Base-by-base conservation (phyloP, 2,113 vertebrate genomes). In the Pachypanchax playfairii region DNA sequence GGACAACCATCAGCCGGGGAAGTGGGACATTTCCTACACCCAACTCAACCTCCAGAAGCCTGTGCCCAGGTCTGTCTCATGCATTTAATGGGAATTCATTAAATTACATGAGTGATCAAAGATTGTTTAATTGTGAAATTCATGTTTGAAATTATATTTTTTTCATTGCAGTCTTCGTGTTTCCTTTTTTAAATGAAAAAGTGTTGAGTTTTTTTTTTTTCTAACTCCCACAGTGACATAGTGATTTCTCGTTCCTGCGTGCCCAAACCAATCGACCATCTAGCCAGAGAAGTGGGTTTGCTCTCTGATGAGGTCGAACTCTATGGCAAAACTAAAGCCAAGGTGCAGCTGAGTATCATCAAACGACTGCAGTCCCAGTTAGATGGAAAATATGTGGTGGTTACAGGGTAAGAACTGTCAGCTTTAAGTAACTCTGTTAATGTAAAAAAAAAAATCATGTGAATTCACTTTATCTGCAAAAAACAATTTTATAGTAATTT, bases 361-460 rank as follows among this genome's bases (percentile, higher is more conserved):
- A 90, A 93, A 2, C 95, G 97, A 3, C 91, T 99, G 73, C 91
- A 92, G 78, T 83, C 87, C 6, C 94, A 92, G 46, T 90, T 93
- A 2, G 93, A 97, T 26, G 97, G 97, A 55, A 98, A 94, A 98
- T 99, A 99, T 0, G 81, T 99, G 2, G 96, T 99, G 8, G 96
- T 99, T 41, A 96, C 97, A 11, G 97, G 97, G 97, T 99, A 91
- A 4, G 92, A 29, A 35, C 35, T 22, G 18, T n/a, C 18, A 36
- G 21, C 4, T 29, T 35, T 35, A 12, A 35, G 33, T 12, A 12
- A 1, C 8, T 12, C 33, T 35, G 33, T 29, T 4, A 4, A 29
- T 29, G 4, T 5, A 29, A 29, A 29, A 29, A n/a, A n/a, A n/a
- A n/a, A n/a, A n/a, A n/a, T n/a, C n/a, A n/a, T n/a, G n/a, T n/a